Percentiles rank a stretch among this genome's conserved stretches.
Conservation (phyloP, 2,797 vertebrate genomes). For the Rhinella marina region DNA sequence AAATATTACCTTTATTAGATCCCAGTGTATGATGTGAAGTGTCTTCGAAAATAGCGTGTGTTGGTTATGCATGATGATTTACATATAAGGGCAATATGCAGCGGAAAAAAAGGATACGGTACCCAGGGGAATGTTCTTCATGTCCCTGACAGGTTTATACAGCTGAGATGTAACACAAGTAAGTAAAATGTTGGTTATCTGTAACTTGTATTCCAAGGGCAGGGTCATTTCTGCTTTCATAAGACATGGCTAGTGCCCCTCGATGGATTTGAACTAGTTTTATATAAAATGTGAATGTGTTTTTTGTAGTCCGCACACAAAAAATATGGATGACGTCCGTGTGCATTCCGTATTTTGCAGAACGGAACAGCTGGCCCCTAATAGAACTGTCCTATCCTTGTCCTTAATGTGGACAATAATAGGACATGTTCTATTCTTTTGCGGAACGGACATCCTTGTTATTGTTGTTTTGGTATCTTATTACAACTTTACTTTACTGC, state of each 20-base stretch:
- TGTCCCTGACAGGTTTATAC: slow-evolving; percentile 1
- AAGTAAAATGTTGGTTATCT: background rate
- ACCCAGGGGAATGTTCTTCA: slow-evolving; percentile 4
- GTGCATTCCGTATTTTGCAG: no score
- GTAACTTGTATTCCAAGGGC: background rate
- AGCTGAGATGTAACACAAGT: background rate
- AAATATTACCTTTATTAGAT: slow-evolving; percentile 42
- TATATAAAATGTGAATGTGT: background rate
- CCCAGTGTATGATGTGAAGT: slow-evolving; percentile 2
- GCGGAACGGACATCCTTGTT: no score
- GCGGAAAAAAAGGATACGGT: background rate
- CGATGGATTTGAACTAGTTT: background rate
- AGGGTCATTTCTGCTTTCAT: slow-evolving; percentile 4
- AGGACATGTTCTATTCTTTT: no score
- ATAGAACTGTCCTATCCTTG: no score
- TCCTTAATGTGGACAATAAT: no score
- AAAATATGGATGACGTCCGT: no score
- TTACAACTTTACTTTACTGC: background rate
- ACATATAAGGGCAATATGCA: background rate
- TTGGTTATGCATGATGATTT: slow-evolving; percentile 22
- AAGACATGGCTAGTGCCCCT: background rate
- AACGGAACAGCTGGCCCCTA: no score
- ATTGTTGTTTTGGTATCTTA: no score
- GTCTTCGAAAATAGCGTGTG: background rate
- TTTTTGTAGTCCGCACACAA: no score